Evolutionary conservation across 2,888 invertebrate species (phyloP).

Genomic region (Scaptomyza reducta): DNA sequence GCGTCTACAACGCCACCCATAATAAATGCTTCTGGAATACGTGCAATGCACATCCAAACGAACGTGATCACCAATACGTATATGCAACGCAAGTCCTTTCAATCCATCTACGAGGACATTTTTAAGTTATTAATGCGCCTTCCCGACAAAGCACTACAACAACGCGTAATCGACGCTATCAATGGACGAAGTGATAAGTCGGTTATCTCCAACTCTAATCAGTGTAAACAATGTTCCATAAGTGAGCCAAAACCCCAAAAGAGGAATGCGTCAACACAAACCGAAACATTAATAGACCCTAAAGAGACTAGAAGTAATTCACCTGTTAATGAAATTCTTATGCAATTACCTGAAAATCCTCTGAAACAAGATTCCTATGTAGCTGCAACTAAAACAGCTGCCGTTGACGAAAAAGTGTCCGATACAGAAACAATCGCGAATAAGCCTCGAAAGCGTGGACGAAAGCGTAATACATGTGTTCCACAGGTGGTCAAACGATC

Average conservation of each 20-base stretch:
- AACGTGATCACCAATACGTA: constrained; percentile 52
- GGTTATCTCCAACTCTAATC: constrained; percentile 45
- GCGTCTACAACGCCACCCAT: constrained; percentile 10
- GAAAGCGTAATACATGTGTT: constrained; percentile 74
- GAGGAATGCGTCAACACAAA: constrained; percentile 60
- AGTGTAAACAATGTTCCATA: constrained; percentile 51
- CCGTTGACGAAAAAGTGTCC: neutral
- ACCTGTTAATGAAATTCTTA: neutral
- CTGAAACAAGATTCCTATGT: neutral
- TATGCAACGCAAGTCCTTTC: constrained; percentile 69
- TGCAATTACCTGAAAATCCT: neutral
- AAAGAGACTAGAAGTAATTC: constrained; percentile 15
- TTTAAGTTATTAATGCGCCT: constrained; percentile 78
- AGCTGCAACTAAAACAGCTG: neutral
- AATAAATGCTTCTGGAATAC: constrained; percentile 19
- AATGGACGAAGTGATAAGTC: constrained; percentile 72
- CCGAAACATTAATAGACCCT: constrained; percentile 39
- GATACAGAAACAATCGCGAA: constrained; percentile 12
- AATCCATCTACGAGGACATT: constrained; percentile 71
- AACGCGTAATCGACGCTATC: constrained; percentile 80
- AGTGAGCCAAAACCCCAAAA: constrained; percentile 32
- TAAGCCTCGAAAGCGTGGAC: constrained; percentile 58
- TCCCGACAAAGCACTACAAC: constrained; percentile 78
- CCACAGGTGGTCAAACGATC: constrained; percentile 80
- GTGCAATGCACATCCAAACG: constrained; percentile 31